Base-by-base conservation (phyloP, 2,888 invertebrate genomes). In the Hemithea aestivaria region DNA sequence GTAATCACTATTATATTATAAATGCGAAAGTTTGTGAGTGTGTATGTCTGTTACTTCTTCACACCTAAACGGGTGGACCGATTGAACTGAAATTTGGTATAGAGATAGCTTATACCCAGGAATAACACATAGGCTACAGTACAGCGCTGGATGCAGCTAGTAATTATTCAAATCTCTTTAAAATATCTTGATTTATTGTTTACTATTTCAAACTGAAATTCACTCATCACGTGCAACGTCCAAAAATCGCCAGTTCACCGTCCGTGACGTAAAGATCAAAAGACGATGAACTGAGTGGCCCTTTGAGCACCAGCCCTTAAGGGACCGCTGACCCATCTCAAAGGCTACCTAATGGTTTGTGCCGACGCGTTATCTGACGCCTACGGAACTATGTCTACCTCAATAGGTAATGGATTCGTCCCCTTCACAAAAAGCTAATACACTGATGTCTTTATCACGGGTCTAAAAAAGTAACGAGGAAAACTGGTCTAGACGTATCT, bases 291-390 rank as follows among this genome's bases (percentile, higher is more conserved):
- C 59, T 61, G 62, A 63, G 70, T 71, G 64, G 68, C 53, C 66
- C 66, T 74, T 73, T 73, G 73, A 71, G 58, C 57, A 55, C 23
- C 53, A 51, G 56, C 47, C 58, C 64, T 61, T 56, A 52, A 45
- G 50, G 59, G 60, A 54, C 57, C 58, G 60, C 55, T 64, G 68
- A 78, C 76, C 78, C 75, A 64, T 60, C 74, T 78, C 74, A 77
- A 73, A 69, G 63, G 59, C 56, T 66, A 64, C 62, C 67, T 79
- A 80, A 79, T 78, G 73, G 76, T 26, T 42, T 42, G 41, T 37
- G 41, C 68, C 62, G 72, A 69, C 66, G 65, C 66, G 69, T 68
- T 73, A 66, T 67, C 61, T 32, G 33, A 37, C 56, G 46, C 57
- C 43, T 24, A 44, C 33, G 36, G 9, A 46, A 46, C 52, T 40